Percentiles rank a stretch among this genome's conserved stretches.
Conservation (phyloP, 2,113 vertebrate species). For the Alethe castanea region DNA sequence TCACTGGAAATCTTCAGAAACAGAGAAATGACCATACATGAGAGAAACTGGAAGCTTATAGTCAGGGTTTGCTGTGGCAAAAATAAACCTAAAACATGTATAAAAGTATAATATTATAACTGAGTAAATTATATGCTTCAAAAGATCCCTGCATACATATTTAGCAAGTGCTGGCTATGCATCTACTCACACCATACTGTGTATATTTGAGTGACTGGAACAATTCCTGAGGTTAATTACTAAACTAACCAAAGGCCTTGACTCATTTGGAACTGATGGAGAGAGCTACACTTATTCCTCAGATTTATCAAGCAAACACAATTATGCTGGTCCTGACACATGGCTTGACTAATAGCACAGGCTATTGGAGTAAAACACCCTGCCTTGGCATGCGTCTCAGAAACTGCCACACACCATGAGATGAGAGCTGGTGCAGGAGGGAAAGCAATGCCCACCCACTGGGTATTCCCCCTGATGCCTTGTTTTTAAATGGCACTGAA, state of each 20-base stretch:
- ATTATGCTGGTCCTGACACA: background rate
- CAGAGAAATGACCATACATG: background rate
- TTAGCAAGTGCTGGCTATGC: background rate
- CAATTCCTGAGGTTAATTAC: slow-evolving; percentile 52
- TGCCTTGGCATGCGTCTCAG: background rate
- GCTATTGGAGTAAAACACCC: background rate
- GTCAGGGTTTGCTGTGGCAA: background rate
- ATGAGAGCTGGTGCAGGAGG: background rate
- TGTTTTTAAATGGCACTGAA: background rate
- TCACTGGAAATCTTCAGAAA: background rate
- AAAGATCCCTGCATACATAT: slow-evolving; percentile 4
- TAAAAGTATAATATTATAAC: background rate
- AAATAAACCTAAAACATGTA: background rate
- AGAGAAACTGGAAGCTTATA: background rate
- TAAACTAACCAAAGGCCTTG: slow-evolving; percentile 20
- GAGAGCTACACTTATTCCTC: background rate
- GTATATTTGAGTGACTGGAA: slow-evolving; percentile 31
- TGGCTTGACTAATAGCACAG: background rate
- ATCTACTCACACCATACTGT: background rate
- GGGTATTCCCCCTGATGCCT: background rate
- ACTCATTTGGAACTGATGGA: slow-evolving; percentile 16
- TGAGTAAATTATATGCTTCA: slow-evolving; percentile 39
- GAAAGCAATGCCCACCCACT: background rate
- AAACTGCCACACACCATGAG: background rate
- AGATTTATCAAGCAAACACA: slow-evolving; percentile 9